Conservation (phyloP, 2,888 invertebrate species). For the Rhimphoctona megacephalus region DNA sequence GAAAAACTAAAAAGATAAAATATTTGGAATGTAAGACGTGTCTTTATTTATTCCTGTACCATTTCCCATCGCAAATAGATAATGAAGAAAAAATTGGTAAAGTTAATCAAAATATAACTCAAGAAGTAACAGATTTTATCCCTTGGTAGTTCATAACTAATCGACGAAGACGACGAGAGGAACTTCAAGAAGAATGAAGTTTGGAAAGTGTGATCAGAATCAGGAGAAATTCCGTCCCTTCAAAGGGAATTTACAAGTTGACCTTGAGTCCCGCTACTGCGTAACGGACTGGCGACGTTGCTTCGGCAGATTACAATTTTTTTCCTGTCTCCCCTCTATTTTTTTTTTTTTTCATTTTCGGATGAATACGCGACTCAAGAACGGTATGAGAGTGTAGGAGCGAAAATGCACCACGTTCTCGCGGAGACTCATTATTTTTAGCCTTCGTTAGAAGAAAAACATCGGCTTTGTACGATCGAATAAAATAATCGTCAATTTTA, state of each 20-base stretch:
- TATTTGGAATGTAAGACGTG: not conserved
- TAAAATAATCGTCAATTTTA: conserved; percentile 28
- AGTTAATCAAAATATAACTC: not conserved
- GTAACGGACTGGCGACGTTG: not conserved
- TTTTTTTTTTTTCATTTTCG: not conserved
- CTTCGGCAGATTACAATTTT: not conserved
- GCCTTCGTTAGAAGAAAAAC: conserved; percentile 6
- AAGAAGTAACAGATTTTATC: not conserved
- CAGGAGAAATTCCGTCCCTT: not conserved
- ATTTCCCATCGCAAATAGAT: not conserved
- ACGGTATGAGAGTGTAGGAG: not conserved
- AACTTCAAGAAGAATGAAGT: not conserved
- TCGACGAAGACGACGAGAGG: not conserved
- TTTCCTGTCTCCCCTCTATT: not conserved
- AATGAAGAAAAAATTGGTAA: not conserved
- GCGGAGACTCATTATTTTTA: not conserved
- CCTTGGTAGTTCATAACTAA: not conserved
- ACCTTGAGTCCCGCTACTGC: conserved; percentile 3
- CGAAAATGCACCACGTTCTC: not conserved
- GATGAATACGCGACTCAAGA: not conserved
- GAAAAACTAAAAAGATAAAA: not conserved
- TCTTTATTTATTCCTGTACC: not conserved
- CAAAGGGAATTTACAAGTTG: conserved; percentile 9
- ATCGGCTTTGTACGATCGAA: conserved; percentile 15
- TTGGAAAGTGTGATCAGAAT: not conserved